Percentiles rank a stretch among this genome's conserved stretches.
Evolutionary conservation across 1,140 invertebrate species (phyloP).

Genomic region (Eupristina koningsbergeri): DNA sequence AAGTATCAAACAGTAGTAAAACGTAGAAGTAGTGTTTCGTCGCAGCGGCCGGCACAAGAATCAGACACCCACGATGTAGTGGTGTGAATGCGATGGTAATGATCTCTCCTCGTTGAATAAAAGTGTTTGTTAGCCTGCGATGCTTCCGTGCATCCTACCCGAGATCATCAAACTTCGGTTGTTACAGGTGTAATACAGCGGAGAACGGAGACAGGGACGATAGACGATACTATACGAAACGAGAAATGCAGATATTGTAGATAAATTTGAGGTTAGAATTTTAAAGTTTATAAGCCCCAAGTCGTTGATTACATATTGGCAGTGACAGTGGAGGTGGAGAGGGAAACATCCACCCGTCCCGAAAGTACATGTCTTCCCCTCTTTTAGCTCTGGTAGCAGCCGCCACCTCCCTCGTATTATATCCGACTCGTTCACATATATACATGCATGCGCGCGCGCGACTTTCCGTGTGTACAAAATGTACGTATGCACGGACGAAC

Average conservation of each 20-base stretch:
- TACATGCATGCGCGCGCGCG: neutral
- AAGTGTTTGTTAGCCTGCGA: no score
- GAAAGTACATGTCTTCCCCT: neutral
- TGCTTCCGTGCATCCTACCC: no score
- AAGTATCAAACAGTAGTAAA: conserved; percentile 6
- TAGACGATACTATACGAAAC: neutral
- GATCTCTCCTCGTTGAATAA: neutral
- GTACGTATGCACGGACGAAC: neutral
- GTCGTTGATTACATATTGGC: neutral
- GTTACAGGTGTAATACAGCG: neutral
- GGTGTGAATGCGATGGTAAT: neutral
- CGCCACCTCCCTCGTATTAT: conserved; percentile 2
- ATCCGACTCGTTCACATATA: neutral
- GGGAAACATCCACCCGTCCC: neutral
- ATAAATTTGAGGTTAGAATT: conserved; percentile 35
- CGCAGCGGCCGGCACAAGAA: conserved; percentile 33
- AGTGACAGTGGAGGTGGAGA: neutral
- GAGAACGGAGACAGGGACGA: neutral
- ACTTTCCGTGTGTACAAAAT: neutral
- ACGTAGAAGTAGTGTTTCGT: conserved; percentile 6
- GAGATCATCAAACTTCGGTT: no score
- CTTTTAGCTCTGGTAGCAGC: neutral
- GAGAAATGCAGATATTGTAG: neutral
- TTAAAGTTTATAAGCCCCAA: neutral
- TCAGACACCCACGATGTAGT: neutral